Percentiles rank a stretch among this genome's conserved stretches.
Conservation (phyloP, 2,888 invertebrate species). For the Nezara viridula region DNA sequence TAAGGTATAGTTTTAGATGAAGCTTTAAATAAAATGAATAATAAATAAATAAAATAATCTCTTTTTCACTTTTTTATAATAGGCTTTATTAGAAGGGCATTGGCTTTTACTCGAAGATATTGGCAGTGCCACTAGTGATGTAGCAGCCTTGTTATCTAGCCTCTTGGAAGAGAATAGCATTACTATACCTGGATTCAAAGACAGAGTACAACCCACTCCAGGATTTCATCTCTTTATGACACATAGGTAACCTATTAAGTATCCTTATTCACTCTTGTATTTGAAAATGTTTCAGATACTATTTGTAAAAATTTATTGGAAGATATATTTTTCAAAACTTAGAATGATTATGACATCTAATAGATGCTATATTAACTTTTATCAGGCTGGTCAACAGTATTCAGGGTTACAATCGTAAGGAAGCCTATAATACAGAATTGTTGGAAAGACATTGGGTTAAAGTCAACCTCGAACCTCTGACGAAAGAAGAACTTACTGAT, state of each 20-base stretch:
- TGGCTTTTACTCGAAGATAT: constrained; percentile 97
- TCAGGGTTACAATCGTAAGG: constrained; percentile 75
- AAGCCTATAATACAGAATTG: constrained; percentile 77
- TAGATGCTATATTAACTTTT: constrained; percentile 63
- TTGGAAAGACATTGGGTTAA: constrained; percentile 87
- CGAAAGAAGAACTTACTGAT: constrained; percentile 80
- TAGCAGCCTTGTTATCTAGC: constrained; percentile 87
- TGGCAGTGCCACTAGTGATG: constrained; percentile 93
- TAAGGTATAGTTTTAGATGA: no score
- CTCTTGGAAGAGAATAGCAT: constrained; percentile 86
- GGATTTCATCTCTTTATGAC: constrained; percentile 96
- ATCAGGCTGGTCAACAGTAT: constrained; percentile 75
- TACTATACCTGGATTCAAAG: constrained; percentile 90
- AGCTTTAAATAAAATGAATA: neutral
- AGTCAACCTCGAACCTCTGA: constrained; percentile 85
- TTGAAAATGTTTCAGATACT: neutral
- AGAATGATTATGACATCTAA: neutral
- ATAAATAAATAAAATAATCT: neutral
- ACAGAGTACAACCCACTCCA: constrained; percentile 82
- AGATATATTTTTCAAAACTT: neutral
- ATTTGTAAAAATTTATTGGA: no score
- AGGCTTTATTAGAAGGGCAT: constrained; percentile 86
- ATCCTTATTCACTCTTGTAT: neutral
- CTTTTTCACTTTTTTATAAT: constrained; percentile 63
- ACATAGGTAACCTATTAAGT: constrained; percentile 74